Evolutionary conservation across 2,797 vertebrate species (phyloP), one percentile per base, ranked within the genome.

Genomic region (Fistularia commersonii): DNA sequence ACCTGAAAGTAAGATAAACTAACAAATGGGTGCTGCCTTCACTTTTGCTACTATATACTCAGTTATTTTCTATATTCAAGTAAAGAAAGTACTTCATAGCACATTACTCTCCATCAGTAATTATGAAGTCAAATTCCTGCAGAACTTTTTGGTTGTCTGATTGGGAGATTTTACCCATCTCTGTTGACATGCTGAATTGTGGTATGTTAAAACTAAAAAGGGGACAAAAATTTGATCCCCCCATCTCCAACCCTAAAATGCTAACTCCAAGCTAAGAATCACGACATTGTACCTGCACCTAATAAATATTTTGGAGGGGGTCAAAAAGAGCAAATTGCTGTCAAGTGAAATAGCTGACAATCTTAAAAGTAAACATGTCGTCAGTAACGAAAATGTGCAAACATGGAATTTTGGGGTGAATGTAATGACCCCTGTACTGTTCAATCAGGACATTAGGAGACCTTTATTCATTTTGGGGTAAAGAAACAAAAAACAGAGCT

Each of bases 1-100:
- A 61, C 38, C 74, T 41, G 48, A 64, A 64, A 73, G 83, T 88
- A 83, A 32, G 51, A 46, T 44, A 45, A 32, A 52, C 8, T 15
- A 40, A 57, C 6, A 40, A 2, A 9, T 32, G 8, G n/a, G 5
- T 3, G 54, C 32, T n/a, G 10, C 34, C 13, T 8, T 48, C 11
- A 15, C n/a, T 46, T 42, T 8, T 31, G 12, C 5, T 34, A 1
- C 37, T 6, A 35, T 2, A 12, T 39, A 32, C 14, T 12, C 5
- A 11, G 9, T 38, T 1, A 5, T 39, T 23, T 42, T 12, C 32
- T 14, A 15, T 48, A 8, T 14, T 43, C n/a, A 14, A 45, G 36
- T 13, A 39, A 13, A 37, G 8, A 43, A 15, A 15, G 23, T 3
- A 5, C 7, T 41, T 13, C 23, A 23, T 23, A 2, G 23, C 23